Evolutionary conservation across 1,140 invertebrate genomes (phyloP).

Genomic region (Idris sp.): DNA sequence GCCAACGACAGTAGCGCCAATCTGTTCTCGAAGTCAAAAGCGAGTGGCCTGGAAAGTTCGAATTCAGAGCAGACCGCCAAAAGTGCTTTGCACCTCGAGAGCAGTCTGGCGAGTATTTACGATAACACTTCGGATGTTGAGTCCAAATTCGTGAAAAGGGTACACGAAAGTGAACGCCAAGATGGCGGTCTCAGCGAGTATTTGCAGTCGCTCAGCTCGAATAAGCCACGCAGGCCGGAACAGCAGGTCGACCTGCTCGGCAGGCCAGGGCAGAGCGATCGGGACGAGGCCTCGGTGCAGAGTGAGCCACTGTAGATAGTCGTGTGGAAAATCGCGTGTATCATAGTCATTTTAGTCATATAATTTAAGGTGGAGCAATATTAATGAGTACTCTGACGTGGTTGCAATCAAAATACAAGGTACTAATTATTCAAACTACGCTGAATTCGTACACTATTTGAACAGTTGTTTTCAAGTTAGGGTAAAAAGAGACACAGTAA

Average conservation of each 20-base stretch:
- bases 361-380: too few relatives aligned
- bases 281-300: constrained; percentile 51
- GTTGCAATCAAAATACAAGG: too few relatives aligned
- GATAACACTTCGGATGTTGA: constrained; percentile 62
- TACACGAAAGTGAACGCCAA: not conserved
- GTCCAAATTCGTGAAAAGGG: constrained; percentile 4
- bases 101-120: constrained; percentile 65
- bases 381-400: constrained; percentile 21
- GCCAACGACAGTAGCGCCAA: constrained; percentile 68
- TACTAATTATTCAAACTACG: too few relatives aligned
- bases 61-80: constrained; percentile 8
- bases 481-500: too few relatives aligned
- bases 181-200: constrained; percentile 69
- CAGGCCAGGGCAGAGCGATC: constrained; percentile 27
- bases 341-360: too few relatives aligned
- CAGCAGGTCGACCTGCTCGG: constrained; percentile 34
- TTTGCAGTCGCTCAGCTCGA: constrained; percentile 65
- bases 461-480: too few relatives aligned
- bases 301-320: constrained; percentile 68
- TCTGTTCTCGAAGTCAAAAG: constrained; percentile 62
- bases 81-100: constrained; percentile 58
- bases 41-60: constrained; percentile 23
- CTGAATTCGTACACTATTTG: too few relatives aligned
- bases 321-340: not conserved
- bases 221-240: constrained; percentile 46